phyloP scores from a whole-genome alignment of 2,888 invertebrate genomes.

The Leucophenga montana region DNA sequence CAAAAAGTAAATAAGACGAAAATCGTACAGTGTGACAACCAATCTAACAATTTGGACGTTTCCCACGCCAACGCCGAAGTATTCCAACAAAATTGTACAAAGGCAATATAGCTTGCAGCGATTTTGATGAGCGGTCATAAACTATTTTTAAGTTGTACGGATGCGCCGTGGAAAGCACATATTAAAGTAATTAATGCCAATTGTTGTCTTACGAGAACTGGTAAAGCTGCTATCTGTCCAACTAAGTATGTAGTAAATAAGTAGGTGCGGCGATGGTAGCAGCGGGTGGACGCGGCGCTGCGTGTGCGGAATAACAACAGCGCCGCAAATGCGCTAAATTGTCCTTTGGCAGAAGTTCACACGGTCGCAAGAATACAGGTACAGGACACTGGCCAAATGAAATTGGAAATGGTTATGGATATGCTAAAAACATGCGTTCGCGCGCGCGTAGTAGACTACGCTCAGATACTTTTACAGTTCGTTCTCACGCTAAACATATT shows the following conservation, averaged over 20 bases:
- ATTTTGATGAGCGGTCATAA: constrained; percentile 8
- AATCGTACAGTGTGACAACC: not conserved
- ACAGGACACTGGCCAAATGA: not conserved
- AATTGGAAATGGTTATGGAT: constrained; percentile 9
- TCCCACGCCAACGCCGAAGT: too few species aligned
- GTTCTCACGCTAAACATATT: constrained; percentile 59
- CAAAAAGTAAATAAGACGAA: not conserved
- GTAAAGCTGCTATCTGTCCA: not conserved
- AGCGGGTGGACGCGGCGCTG: constrained; percentile 37
- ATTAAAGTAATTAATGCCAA: constrained; percentile 47
- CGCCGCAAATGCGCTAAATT: constrained; percentile 26
- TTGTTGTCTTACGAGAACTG: constrained; percentile 34
- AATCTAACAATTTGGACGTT: too few species aligned
- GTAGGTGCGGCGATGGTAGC: not conserved
- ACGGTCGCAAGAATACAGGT: not conserved
- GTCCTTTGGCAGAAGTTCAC: not conserved
- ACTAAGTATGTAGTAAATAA: not conserved
- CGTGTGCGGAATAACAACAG: constrained; percentile 50
- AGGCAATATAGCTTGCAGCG: not conserved
- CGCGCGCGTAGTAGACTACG: constrained; percentile 13
- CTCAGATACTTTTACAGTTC: constrained; percentile 34
- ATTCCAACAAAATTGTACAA: not conserved
- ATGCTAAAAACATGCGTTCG: constrained; percentile 23
- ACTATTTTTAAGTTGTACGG: constrained; percentile 16
- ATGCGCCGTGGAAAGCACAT: constrained; percentile 35